A percentile compares a stretch with the other conserved stretches of the same genome.
Evolutionary conservation across 2,113 vertebrate species (phyloP).

Genomic region (Charina bottae): DNA sequence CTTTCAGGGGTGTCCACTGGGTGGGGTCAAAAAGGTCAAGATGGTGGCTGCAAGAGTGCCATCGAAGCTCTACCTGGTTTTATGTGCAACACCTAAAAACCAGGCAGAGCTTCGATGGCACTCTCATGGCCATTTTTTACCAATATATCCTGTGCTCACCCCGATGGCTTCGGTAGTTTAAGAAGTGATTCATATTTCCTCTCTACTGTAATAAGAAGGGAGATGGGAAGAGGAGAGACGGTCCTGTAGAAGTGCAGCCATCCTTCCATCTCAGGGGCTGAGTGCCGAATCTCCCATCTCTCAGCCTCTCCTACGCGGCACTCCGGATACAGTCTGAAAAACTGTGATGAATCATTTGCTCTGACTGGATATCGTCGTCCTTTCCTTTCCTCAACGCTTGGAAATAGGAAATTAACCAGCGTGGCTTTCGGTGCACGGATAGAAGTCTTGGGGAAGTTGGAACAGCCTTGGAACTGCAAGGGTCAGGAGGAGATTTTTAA

Average conservation of each 20-base stretch:
- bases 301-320: background rate
- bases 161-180: background rate
- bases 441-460: background rate
- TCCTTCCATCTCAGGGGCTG: background rate
- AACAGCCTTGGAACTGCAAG: background rate
- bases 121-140: background rate
- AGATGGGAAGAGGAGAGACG: background rate
- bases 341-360: background rate
- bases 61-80: too few species aligned
- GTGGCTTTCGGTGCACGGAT: background rate
- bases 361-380: too few species aligned
- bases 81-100: background rate
- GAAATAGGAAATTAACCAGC: background rate
- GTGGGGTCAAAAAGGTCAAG: background rate
- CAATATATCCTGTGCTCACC: background rate
- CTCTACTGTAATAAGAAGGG: background rate
- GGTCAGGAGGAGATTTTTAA: background rate
- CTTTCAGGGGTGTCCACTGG: background rate
- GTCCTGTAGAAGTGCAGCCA: too few species aligned
- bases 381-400: background rate
- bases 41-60: background rate
- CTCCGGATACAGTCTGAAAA: too few species aligned
- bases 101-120: background rate
- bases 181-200: slow-evolving; percentile 12
- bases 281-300: background rate